Conservation (phyloP, 2,113 vertebrate genomes). For the Strix aluco region DNA sequence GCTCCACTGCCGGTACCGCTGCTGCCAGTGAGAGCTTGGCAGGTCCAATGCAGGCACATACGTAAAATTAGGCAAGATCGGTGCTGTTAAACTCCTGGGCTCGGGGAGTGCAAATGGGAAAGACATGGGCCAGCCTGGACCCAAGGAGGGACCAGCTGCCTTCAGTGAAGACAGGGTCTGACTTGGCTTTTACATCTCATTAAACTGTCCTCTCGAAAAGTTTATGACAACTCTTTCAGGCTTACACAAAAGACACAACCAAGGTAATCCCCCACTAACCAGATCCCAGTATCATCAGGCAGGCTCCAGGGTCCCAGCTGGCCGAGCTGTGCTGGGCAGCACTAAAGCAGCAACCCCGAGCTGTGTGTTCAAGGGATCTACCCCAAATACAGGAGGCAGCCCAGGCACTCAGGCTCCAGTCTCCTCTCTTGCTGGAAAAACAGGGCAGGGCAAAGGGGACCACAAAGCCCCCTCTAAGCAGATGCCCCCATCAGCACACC, state of each 20-base stretch:
- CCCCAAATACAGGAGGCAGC: background rate
- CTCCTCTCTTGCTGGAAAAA: background rate
- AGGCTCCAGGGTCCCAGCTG: background rate
- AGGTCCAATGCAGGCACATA: background rate
- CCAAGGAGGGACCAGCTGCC: background rate
- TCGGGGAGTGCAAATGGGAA: fast-evolving
- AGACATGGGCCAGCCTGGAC: background rate
- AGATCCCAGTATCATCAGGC: background rate
- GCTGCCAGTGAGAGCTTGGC: background rate
- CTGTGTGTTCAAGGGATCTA: fast-evolving
- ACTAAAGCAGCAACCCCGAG: background rate
- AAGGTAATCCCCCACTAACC: too few relatives aligned
- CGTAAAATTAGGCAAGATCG: fast-evolving
- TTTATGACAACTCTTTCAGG: background rate
- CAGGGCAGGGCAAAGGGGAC: background rate
- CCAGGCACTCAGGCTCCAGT: fast-evolving
- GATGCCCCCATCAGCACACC: background rate
- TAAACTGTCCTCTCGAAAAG: fast-evolving
- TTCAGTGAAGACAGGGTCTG: background rate
- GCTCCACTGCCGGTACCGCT: background rate
- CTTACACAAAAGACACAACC: background rate
- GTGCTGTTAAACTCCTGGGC: background rate
- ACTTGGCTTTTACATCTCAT: background rate
- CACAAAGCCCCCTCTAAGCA: background rate
- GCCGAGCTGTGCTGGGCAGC: background rate